Evolutionary conservation across 2,888 invertebrate genomes (phyloP).

Genomic region (Habroteleia sp.): DNA sequence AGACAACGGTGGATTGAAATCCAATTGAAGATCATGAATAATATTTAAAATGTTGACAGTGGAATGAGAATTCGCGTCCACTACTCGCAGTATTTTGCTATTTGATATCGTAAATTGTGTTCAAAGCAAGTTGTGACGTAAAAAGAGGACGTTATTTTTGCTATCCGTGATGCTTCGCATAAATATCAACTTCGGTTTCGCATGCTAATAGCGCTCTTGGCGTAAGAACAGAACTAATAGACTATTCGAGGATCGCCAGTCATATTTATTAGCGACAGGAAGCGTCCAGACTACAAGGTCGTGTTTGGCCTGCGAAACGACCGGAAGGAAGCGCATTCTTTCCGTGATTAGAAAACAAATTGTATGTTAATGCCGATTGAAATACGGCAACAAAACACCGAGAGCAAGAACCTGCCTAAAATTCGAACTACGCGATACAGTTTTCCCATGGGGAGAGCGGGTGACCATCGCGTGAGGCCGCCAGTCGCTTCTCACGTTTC

Average conservation of each 20-base stretch:
- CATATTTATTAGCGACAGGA: conserved; percentile 52
- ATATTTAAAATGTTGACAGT: too few relatives aligned
- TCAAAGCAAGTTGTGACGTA: background rate
- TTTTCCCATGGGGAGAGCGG: conserved; percentile 20
- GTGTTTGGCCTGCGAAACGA: conserved; percentile 70
- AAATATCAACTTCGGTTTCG: background rate
- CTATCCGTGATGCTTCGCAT: conserved; percentile 9
- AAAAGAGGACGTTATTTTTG: conserved; percentile 1
- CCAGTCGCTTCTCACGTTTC: conserved; percentile 36
- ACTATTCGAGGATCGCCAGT: conserved; percentile 21
- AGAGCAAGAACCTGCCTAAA: conserved; percentile 46
- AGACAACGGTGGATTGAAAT: too few relatives aligned
- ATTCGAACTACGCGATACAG: conserved; percentile 19
- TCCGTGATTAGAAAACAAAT: conserved; percentile 50
- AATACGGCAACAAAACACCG: conserved; percentile 2
- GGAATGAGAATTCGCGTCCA: too few relatives aligned
- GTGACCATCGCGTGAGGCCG: conserved; percentile 26
- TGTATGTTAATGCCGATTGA: conserved; percentile 38
- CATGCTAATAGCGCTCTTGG: conserved; percentile 21
- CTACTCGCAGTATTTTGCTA: too few relatives aligned
- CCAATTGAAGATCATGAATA: too few relatives aligned
- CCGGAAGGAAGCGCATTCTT: conserved; percentile 77
- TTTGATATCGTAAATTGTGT: too few relatives aligned
- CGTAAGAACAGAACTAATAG: conserved; percentile 36
- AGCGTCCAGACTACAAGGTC: conserved; percentile 66